Evolutionary conservation across 2,888 invertebrate genomes (phyloP).

Genomic region (Muscina levida): DNA sequence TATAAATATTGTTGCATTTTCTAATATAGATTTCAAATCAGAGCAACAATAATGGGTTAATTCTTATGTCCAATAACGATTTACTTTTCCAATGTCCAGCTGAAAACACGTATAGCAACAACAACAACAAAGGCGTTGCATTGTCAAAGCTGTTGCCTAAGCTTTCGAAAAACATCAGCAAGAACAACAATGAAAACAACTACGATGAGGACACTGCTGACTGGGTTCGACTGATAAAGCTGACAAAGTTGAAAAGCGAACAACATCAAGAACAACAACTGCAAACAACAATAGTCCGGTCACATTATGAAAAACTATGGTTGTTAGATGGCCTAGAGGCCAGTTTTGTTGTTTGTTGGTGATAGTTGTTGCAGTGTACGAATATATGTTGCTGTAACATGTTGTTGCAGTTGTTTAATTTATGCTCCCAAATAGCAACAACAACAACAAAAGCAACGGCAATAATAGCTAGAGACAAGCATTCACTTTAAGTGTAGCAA

Average conservation of each 20-base stretch:
- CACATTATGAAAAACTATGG: slow-evolving; percentile 27
- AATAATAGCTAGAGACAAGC: not conserved
- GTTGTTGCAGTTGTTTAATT: slow-evolving; percentile 56
- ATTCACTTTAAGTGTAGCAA: slow-evolving; percentile 53
- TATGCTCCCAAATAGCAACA: slow-evolving; percentile 56
- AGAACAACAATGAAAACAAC: slow-evolving; percentile 18
- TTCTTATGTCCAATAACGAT: not conserved
- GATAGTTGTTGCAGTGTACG: not conserved
- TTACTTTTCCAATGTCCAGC: slow-evolving; percentile 15
- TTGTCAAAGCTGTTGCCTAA: slow-evolving; percentile 22
- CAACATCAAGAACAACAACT: slow-evolving; percentile 2
- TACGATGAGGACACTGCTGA: slow-evolving; percentile 19
- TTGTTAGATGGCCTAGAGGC: slow-evolving; percentile 58
- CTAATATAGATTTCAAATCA: slow-evolving; percentile 28
- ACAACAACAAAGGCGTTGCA: not conserved
- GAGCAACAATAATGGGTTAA: slow-evolving; percentile 28
- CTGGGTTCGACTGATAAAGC: slow-evolving; percentile 9
- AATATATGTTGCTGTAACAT: slow-evolving; percentile 50
- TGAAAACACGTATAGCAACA: not conserved
- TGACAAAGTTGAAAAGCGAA: not conserved
- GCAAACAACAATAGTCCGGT: slow-evolving; percentile 13
- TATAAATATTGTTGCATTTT: not conserved
- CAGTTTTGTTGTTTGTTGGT: slow-evolving; percentile 41
- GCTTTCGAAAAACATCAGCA: slow-evolving; percentile 4
- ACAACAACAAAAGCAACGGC: slow-evolving; percentile 41